Base-by-base conservation (phyloP, 2,888 invertebrate genomes). In the Auanema freiburgensis region DNA sequence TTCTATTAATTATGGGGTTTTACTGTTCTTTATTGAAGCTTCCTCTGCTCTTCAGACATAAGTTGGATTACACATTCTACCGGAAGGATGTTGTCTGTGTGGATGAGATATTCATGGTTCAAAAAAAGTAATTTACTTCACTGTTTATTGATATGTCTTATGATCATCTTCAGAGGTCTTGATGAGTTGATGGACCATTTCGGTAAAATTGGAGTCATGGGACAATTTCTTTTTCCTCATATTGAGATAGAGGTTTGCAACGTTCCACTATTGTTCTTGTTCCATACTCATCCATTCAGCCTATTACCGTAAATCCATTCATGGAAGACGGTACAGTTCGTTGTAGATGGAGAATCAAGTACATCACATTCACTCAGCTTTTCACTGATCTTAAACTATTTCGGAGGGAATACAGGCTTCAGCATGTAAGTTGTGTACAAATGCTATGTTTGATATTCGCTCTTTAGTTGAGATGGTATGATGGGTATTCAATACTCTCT, bases 241-340 rank as follows among this genome's bases (percentile, higher is more conserved):
- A 69, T 80, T 12, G 70, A 76, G 59, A 75, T 76, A 68, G 78
- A 77, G 65, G 70, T 76, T 53, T 69, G 10, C 43, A 14, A 33
- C n/a, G 33, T 33, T 33, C 4, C 3, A 33, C 33, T 33, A 33
- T 33, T 33, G 8, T 33, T 8, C n/a, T 41, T 24, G 2, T 25
- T 14, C 40, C 52, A 42, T 57, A 23, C 24, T 21, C 57, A 44
- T n/a, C 11, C 4, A 21, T 65, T n/a, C 33, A 58, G 62, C 58
- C 44, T n/a, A 61, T 65, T 42, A 66, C 65, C 21, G 66, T 62
- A 2, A 59, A 65, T 50, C 79, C 79, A 12, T 61, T 80, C n/a
- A 60, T 80, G 23, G 81, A 83, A 33, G 82, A 81, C 46, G 82
- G 82, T 12, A 81, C 80, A 12, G 81, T 81, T 1, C 66, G 82